Percentiles rank a stretch among this genome's conserved stretches.
Evolutionary conservation across 2,888 invertebrate genomes (phyloP).

Genomic region (Amaurobius ferox): DNA sequence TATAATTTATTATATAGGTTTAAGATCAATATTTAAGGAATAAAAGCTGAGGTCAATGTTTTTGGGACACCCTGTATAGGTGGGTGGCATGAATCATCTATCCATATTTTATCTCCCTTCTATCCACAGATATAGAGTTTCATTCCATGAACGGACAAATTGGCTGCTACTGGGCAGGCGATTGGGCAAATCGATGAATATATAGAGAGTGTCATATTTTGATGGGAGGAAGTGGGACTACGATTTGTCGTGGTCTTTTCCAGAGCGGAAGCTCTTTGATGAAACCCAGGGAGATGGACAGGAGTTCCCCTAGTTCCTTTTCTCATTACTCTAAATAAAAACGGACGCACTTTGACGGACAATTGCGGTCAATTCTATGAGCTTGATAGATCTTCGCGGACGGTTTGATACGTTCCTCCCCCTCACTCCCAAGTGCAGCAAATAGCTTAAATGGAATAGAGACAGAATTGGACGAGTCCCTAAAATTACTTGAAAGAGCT

Average conservation of each 20-base stretch:
- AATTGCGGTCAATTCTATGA: constrained; percentile 61
- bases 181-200: constrained; percentile 30
- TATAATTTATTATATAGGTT: too few species aligned
- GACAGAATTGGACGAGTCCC: too few species aligned
- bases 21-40: too few species aligned
- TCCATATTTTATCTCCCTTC: not conserved
- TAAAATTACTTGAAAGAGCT: too few species aligned
- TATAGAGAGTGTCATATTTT: constrained; percentile 66
- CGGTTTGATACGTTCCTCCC: too few species aligned
- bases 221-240: constrained; percentile 50
- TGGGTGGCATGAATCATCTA: not conserved
- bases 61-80: too few species aligned
- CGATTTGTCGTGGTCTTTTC: constrained; percentile 53
- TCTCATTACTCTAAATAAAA: constrained; percentile 68
- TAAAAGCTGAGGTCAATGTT: too few species aligned
- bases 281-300: constrained; percentile 41
- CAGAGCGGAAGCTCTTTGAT: constrained; percentile 51
- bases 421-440: too few species aligned
- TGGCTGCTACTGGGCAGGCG: constrained; percentile 1
- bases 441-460: too few species aligned
- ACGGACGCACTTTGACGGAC: constrained; percentile 64
- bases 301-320: constrained; percentile 52
- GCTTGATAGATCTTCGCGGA: constrained; percentile 56
- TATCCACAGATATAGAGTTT: not conserved
- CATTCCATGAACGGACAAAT: not conserved